Conservation (phyloP, 2,797 vertebrate species). For the Ciconia nigra region DNA sequence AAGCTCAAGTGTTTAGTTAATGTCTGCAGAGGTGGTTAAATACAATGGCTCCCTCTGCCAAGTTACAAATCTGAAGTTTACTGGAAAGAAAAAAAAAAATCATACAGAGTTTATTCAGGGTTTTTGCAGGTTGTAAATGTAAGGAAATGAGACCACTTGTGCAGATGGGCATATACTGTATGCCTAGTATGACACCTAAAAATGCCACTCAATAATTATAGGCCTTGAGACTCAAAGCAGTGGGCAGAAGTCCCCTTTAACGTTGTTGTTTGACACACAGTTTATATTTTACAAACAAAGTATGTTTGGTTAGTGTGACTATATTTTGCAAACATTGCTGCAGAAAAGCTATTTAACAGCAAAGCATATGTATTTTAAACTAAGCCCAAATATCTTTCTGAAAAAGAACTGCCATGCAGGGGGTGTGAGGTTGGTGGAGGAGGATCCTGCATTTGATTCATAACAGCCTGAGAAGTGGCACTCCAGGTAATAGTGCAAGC, state of each 20-base stretch:
- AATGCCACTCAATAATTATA: background rate
- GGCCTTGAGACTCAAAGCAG: background rate
- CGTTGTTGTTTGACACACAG: background rate
- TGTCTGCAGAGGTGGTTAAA: constrained; percentile 33
- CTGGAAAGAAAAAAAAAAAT: constrained; percentile 14
- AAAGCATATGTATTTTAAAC: background rate
- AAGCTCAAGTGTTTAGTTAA: constrained; percentile 46
- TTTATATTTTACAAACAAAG: background rate
- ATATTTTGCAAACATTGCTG: background rate
- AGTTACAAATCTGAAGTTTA: constrained; percentile 34
- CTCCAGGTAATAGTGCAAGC: background rate
- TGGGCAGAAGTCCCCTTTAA: background rate
- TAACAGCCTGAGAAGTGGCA: background rate
- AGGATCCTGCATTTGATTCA: accelerated
- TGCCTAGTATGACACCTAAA: background rate
- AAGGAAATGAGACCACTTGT: constrained; percentile 53
- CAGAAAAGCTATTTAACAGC: background rate
- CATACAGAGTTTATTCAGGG: constrained; percentile 29
- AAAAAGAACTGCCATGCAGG: background rate
- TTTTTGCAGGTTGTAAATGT: constrained; percentile 37
- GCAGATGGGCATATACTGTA: background rate
- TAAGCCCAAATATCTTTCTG: background rate
- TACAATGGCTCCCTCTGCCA: constrained; percentile 13
- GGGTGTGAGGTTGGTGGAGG: background rate
- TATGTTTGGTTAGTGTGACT: background rate